Base-by-base conservation (phyloP, 2,888 invertebrate genomes). In the Melanostoma mellinum region DNA sequence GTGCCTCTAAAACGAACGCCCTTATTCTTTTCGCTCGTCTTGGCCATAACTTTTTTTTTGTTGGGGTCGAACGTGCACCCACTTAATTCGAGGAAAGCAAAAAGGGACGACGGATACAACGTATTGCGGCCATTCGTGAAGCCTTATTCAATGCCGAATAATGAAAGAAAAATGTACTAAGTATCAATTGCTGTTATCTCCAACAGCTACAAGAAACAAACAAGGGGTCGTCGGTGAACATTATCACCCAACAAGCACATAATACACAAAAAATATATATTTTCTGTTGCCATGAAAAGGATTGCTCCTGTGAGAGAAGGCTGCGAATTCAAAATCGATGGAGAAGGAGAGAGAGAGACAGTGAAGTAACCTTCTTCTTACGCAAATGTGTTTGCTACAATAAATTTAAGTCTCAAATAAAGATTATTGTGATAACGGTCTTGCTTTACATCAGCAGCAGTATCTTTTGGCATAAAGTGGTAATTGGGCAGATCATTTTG, bases 101-200 rank as follows among this genome's bases (percentile, higher is more conserved):
- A 35, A 35, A 20, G 2, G 20, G 50, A 30, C 5, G 63, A 38
- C 53, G 61, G 53, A 61, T 72, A 35, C 40, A 72, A 72, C 42
- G 53, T 36, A 53, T 61, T 68, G 68, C 36, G 55, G 44, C n/a
- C 68, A 38, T 72, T 61, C 52, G 33, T 32, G 32, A 30, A 38
- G 6, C 35, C 52, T 44, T 30, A 71, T 71, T 71, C 50, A 9
- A 3, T 60, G 50, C 1, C 20, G 3, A 72, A 72, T 52, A 61
- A 72, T 72, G 72, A 72, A 61, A 72, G 60, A 52, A 42, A 53
- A 72, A 52, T 72, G 36, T 48, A 53, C 36, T 46, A 52, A 52
- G 60, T 52, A 71, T 60, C 60, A 63, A 63, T 50, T 63, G 63
- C 48, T 63, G 63, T 63, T 63, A 63, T 63, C 63, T 63, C 50